Evolutionary conservation across 2,797 vertebrate species (phyloP).

Genomic region (Chloroceryle amazona): DNA sequence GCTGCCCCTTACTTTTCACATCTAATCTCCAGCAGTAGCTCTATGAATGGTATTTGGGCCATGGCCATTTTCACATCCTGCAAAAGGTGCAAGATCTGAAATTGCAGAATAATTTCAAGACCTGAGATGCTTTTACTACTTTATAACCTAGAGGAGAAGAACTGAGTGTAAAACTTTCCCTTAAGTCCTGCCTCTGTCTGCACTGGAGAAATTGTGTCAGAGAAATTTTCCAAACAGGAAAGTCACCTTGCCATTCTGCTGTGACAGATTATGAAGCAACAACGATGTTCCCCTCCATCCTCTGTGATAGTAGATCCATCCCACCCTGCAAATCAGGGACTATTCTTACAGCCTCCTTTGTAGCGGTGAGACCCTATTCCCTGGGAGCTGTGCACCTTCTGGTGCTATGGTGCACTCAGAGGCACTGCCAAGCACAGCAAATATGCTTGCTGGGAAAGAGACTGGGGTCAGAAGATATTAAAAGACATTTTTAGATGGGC

Average conservation of each 20-base stretch:
- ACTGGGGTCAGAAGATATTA: neutral
- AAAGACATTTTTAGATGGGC: neutral
- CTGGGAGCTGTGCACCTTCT: neutral
- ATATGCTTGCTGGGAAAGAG: neutral
- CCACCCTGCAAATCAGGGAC: neutral
- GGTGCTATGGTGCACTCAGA: neutral
- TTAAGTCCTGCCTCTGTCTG: neutral
- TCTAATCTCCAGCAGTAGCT: neutral
- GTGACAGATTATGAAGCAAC: neutral
- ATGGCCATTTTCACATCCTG: neutral
- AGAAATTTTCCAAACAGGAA: neutral
- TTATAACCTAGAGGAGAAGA: neutral
- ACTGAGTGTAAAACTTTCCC: neutral
- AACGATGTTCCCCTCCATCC: neutral
- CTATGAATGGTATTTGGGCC: neutral
- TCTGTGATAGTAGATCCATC: neutral
- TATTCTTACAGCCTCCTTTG: neutral
- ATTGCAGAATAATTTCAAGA: neutral
- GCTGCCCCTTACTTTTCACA: accelerated
- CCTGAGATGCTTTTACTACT: neutral
- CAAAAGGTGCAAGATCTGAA: neutral
- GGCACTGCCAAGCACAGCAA: neutral
- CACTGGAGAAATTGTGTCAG: neutral
- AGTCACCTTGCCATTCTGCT: neutral
- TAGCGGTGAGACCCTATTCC: neutral